phyloP scores from a whole-genome alignment of 2,797 vertebrate genomes.

The Ctenochaetus hawaiiensis region DNA sequence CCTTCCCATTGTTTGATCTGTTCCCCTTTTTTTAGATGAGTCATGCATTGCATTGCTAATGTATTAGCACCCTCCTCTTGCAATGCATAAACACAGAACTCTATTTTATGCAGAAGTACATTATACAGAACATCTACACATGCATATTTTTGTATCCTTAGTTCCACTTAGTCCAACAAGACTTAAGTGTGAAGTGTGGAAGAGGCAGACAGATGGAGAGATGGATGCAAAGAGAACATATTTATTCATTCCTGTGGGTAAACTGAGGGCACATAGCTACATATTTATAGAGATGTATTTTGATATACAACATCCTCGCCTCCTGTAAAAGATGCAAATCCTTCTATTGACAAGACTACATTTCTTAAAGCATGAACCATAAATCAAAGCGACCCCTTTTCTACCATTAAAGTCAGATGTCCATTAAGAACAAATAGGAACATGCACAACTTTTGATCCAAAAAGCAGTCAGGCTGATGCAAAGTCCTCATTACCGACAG shows the following conservation, averaged over 20 bases:
- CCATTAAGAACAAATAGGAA: constrained; percentile 27
- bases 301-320: background rate
- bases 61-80: background rate
- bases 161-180: background rate
- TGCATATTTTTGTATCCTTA: background rate
- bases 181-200: background rate
- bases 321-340: constrained; percentile 29
- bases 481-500: constrained; percentile 46
- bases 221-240: background rate
- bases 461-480: background rate
- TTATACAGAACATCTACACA: background rate
- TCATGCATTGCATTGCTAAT: constrained; percentile 39
- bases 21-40: constrained; percentile 6
- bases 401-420: constrained; percentile 1
- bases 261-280: background rate
- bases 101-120: background rate
- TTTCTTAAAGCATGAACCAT: constrained; percentile 19
- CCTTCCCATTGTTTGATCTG: constrained; percentile 37
- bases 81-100: background rate
- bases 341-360: background rate
- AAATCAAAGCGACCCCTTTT: constrained; percentile 22
- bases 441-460: constrained; percentile 21
- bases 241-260: background rate
- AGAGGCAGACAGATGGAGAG: background rate
- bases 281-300: constrained; percentile 1